phyloP scores from a whole-genome alignment of 2,888 invertebrate species.

The Daptonema setosum region DNA sequence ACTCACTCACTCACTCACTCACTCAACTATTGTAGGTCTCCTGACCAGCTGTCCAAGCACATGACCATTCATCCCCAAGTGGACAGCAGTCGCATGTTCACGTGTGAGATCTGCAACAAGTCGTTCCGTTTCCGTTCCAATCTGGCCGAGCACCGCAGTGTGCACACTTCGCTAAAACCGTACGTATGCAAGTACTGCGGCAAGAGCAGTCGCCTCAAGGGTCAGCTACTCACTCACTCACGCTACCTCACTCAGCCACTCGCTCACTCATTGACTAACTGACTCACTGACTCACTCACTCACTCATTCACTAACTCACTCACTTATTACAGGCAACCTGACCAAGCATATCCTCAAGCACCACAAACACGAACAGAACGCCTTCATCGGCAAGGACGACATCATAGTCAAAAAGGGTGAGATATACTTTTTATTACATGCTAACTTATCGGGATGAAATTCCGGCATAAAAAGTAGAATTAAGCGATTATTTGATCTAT shows the following conservation, averaged over 20 bases:
- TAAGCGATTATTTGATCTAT: no score
- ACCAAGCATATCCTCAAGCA: slow-evolving; percentile 28
- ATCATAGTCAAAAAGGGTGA: slow-evolving; percentile 27
- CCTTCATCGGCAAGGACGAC: slow-evolving; percentile 25
- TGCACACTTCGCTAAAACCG: slow-evolving; percentile 25
- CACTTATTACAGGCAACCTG: slow-evolving; percentile 20
- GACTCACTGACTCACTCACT: no score
- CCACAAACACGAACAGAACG: slow-evolving; percentile 24
- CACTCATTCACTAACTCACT: not conserved
- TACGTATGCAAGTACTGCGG: slow-evolving; percentile 28
- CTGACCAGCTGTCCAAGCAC: no score
- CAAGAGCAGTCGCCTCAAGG: slow-evolving; percentile 24
- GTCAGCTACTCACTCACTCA: slow-evolving; percentile 9
- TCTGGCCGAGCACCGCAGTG: slow-evolving; percentile 26
- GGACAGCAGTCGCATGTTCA: no score
- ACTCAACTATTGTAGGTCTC: no score
- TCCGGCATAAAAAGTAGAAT: no score
- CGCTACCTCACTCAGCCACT: not conserved
- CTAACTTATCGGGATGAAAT: no score
- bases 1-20: no score
- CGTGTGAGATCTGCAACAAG: slow-evolving; percentile 27
- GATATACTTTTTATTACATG: no score
- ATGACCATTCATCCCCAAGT: no score
- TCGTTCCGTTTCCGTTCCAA: slow-evolving; percentile 28
- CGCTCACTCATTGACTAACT: no score